phyloP scores from a whole-genome alignment of 2,888 invertebrate genomes.

The Eupsilia transversa region DNA sequence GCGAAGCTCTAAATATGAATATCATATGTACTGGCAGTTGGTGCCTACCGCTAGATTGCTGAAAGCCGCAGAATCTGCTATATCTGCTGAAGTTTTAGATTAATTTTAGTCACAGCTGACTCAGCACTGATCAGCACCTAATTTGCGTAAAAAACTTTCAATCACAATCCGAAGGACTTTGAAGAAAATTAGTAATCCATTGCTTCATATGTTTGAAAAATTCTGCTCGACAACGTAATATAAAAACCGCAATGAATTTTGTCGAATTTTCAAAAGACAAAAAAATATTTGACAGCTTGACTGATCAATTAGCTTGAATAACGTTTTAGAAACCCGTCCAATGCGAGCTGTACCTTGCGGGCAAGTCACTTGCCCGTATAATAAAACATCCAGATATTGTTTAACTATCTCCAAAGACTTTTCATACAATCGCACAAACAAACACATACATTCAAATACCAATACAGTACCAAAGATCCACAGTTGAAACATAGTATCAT shows the following conservation, averaged over 20 bases:
- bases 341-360: too few species aligned
- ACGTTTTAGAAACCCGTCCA: not conserved
- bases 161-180: not conserved
- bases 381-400: too few species aligned
- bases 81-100: not conserved
- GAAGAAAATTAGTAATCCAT: too few species aligned
- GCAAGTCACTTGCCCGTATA: too few species aligned
- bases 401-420: not conserved
- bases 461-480: conserved; percentile 26
- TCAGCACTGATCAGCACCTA: not conserved
- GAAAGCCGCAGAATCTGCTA: not conserved
- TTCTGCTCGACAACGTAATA: not conserved
- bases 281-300: not conserved
- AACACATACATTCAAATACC: conserved; percentile 28
- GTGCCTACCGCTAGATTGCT: not conserved
- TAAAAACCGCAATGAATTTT: not conserved
- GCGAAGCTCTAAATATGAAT: too few species aligned
- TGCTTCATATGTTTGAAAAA: too few species aligned
- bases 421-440: conserved; percentile 12
- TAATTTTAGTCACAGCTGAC: not conserved
- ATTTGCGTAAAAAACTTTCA: not conserved
- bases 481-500: conserved; percentile 52
- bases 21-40: too few species aligned
- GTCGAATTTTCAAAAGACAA: not conserved
- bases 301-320: not conserved